A percentile compares a stretch with the other conserved stretches of the same genome.
phyloP scores from a whole-genome alignment of 1,140 invertebrate genomes.

The Coboldia fuscipes region DNA sequence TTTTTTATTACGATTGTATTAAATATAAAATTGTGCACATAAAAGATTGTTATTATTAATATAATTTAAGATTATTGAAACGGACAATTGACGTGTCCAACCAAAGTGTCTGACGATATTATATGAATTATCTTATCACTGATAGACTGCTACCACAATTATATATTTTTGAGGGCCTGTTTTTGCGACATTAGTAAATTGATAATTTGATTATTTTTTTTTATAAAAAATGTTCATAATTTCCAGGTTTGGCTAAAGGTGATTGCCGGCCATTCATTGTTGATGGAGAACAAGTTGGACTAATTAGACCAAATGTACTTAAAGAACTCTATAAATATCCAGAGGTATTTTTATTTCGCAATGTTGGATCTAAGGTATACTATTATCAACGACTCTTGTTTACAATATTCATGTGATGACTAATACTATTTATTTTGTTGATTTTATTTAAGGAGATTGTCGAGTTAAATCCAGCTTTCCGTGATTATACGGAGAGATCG shows the following conservation, averaged over 20 bases:
- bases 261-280: constrained; percentile 71
- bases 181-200: neutral
- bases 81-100: too few relatives aligned
- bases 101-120: too few relatives aligned
- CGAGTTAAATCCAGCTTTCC: constrained; percentile 62
- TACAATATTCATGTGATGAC: too few relatives aligned
- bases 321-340: constrained; percentile 58
- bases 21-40: too few relatives aligned
- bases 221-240: constrained; percentile 9
- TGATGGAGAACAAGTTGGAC: constrained; percentile 67
- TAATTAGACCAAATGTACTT: constrained; percentile 61
- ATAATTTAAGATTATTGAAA: too few relatives aligned
- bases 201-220: neutral
- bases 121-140: neutral
- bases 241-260: constrained; percentile 41
- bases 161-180: neutral
- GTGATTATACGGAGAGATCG: constrained; percentile 60
- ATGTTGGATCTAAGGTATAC: constrained; percentile 6
- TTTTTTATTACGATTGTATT: too few relatives aligned
- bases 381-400: neutral
- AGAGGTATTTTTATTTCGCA: constrained; percentile 36
- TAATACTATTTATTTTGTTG: too few relatives aligned
- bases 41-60: too few relatives aligned
- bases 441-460: constrained; percentile 29
- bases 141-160: neutral